Percentiles rank a stretch among this genome's conserved stretches.
Conservation (phyloP, 2,113 vertebrate species). For the Laticauda colubrina region DNA sequence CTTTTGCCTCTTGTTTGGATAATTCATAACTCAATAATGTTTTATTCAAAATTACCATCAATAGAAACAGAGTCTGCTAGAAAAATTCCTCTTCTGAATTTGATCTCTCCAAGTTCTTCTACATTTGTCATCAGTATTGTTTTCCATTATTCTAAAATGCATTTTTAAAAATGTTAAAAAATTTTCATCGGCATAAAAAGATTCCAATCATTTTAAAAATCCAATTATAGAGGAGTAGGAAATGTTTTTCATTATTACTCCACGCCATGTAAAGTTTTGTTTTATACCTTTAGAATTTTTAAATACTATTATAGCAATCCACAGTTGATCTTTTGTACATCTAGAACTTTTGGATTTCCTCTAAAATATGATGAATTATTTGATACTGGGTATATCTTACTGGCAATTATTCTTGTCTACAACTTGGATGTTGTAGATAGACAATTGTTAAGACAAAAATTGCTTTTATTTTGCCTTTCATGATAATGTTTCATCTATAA, state of each 20-base stretch:
- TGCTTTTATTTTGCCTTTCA: neutral
- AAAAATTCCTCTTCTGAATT: neutral
- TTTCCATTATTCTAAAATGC: neutral
- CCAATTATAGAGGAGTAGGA: neutral
- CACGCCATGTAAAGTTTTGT: neutral
- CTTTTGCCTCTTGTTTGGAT: neutral
- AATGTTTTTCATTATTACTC: neutral
- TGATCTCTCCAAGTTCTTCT: neutral
- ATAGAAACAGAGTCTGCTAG: neutral
- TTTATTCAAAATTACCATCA: neutral
- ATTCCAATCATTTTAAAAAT: neutral
- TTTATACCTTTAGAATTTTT: neutral
- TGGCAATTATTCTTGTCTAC: neutral
- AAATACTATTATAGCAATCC: neutral
- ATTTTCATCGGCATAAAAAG: neutral
- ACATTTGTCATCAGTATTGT: neutral
- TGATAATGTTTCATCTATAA: neutral
- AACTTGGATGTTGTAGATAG: neutral
- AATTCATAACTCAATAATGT: neutral
- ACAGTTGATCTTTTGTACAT: neutral
- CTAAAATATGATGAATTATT: neutral
- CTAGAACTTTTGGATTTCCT: neutral
- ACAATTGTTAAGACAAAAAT: neutral
- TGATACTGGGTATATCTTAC: neutral
- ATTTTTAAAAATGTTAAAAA: neutral